Evolutionary conservation across 2,797 vertebrate species (phyloP), one percentile per base, ranked within the genome.

Genomic region (Sparus aurata): DNA sequence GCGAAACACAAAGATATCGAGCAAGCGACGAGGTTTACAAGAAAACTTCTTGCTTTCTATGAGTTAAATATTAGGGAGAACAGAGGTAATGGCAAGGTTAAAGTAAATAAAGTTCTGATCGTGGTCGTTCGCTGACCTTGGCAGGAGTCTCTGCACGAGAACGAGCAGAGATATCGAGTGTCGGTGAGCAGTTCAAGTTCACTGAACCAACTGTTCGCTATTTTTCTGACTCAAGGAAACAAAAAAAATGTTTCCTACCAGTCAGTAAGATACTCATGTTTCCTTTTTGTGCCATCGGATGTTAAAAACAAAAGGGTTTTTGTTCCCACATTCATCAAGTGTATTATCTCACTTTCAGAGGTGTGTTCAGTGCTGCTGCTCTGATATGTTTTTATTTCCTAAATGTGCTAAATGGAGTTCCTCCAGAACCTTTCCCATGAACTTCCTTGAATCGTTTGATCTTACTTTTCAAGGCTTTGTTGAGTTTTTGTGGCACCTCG

Each of bases 131-230:
- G 50, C 60, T 72, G 63, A 80, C 79, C 75, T 83, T 82, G 81
- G 80, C 85, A 83, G 69, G 74, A 82, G 80, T 66, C 73, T 73
- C 72, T 62, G 49, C 59, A 49, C 61, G 49, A 57, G 65, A 70
- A 79, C 27, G 13, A 77, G 61, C 57, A 17, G 53, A 73, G 76
- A 53, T 83, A 88, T 91, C 79, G 2, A 70, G 58, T 88, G 69
- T 74, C 80, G 2, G 75, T 68, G 80, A 87, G 55, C 58, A 82
- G 83, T 86, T 89, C 81, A 79, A 81, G 75, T 73, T 85, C 78
- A 74, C 78, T 20, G 41, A 54, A 30, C 54, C 47, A 45, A 22
- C 50, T 41, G 23, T 8, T 20, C 57, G 12, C 49, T 15, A 7
- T 54, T 59, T 69, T 38, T 68, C 17, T 58, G 9, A 45, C 16